phyloP scores from a whole-genome alignment of 2,797 vertebrate genomes.

The Scyliorhinus canicula region DNA sequence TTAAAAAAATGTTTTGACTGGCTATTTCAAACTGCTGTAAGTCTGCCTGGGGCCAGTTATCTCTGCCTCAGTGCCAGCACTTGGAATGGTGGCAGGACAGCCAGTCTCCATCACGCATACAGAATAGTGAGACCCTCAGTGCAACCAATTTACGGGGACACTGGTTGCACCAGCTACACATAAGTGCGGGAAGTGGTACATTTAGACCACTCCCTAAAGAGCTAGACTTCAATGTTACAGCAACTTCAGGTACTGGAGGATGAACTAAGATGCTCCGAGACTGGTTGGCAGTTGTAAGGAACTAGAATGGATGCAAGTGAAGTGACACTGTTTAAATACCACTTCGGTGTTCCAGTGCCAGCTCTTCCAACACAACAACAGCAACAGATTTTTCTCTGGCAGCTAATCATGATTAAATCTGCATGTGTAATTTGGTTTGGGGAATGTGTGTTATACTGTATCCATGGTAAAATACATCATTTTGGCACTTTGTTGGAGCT shows the following conservation, averaged over 20 bases:
- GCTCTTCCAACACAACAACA: constrained; percentile 18
- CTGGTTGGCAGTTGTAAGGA: too few species aligned
- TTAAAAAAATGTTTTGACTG: not conserved
- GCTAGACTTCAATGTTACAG: not conserved
- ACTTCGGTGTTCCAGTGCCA: not conserved
- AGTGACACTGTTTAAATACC: constrained; percentile 10
- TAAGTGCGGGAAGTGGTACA: not conserved
- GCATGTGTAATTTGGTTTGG: constrained; percentile 15
- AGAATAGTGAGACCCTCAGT: not conserved
- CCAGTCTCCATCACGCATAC: not conserved
- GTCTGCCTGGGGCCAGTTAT: not conserved
- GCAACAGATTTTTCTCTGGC: not conserved
- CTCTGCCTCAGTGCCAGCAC: not conserved
- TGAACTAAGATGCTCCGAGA: too few species aligned
- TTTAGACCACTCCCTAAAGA: not conserved
- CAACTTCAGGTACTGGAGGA: not conserved
- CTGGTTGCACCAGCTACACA: not conserved
- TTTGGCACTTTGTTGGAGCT: not conserved
- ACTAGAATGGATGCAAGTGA: not conserved
- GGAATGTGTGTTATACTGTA: not conserved
- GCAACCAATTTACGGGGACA: not conserved
- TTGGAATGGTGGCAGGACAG: not conserved
- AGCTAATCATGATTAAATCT: not conserved
- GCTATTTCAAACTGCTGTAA: not conserved
- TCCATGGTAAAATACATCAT: not conserved